Base-by-base conservation (phyloP, 2,797 vertebrate species). In the Enteromius anoplus region DNA sequence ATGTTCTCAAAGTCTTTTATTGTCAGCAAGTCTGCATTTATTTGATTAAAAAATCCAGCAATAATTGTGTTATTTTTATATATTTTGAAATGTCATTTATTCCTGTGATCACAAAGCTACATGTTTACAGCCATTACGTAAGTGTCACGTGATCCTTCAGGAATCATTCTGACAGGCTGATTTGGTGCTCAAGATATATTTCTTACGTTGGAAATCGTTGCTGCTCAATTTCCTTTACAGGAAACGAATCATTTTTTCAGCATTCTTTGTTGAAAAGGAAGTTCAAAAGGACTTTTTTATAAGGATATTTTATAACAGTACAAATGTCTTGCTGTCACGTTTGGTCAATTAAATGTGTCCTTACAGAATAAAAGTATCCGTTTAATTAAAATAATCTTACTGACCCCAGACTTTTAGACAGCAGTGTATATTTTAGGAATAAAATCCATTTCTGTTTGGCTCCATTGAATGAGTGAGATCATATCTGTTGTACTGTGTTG, bases 401-500 rank as follows among this genome's bases (percentile, higher is more conserved):
- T 34, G 71, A 53, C 47, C 29, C 71, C 51, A 58, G 40, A 55
- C 55, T 12, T 76, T 45, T 77, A 55, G 17, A 64, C 55, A 21
- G 17, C 64, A 14, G 8, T 77, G 75, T 32, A 4, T 68, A 21
- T 40, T 60, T 60, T 10, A 40, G 14, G 7, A 75, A 58, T 40
- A 42, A 75, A 1, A n/a, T 9, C 8, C 47, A 5, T 45, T 26
- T 34, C 17, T 76, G 51, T 77, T 70, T 83, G 64, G 81, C 62
- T 70, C 6, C 29, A 32, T 4, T 83, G 73, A 70, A 64, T 81
- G 69, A 69, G 71, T 84, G 76, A 72, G 83, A 53, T 62, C 47
- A 64, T 77, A 5, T 62, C n/a, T 75, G 66, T 81, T 80, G 49
- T 78, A 40, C 40, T 81, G 77, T 90, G 90, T 93, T 90, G 90